Evolutionary conservation across 1,140 invertebrate genomes (phyloP).

Genomic region (Drosophila bipectinata): DNA sequence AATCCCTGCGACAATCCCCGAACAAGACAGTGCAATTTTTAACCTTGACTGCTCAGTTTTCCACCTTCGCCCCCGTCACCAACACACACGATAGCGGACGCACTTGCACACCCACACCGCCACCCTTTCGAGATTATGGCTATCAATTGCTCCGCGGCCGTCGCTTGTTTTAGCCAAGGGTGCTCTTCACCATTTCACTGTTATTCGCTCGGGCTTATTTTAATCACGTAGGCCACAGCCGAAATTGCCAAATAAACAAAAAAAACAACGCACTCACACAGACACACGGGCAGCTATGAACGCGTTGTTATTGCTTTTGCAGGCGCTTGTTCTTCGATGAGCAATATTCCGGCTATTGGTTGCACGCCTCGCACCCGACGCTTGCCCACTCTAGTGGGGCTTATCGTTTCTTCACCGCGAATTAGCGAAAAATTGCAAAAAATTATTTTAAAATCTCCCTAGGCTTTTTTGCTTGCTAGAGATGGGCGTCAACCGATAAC

Average conservation of each 20-base stretch:
- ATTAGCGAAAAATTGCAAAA: conserved; percentile 10
- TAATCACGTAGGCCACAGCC: conserved; percentile 75
- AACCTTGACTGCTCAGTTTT: conserved; percentile 55
- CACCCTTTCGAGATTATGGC: conserved; percentile 33
- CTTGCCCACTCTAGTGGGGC: background rate
- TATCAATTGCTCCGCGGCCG: conserved; percentile 48
- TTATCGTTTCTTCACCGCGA: conserved; percentile 1
- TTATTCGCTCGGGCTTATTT: conserved; percentile 54
- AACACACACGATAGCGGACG: background rate
- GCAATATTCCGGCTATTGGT: no score
- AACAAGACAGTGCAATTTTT: conserved; percentile 20
- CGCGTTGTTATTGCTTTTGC: conserved; percentile 38
- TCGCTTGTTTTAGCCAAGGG: conserved; percentile 45
- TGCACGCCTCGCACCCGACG: background rate
- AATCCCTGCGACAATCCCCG: conserved; percentile 8
- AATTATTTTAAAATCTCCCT: conserved; percentile 2
- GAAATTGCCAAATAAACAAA: conserved; percentile 52
- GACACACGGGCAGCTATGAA: conserved; percentile 30
- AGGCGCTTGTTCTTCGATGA: background rate
- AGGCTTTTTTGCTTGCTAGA: conserved; percentile 19
- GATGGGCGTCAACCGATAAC: conserved; percentile 26
- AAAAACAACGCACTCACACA: conserved; percentile 51
- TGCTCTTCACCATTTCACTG: conserved; percentile 39
- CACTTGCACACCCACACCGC: conserved; percentile 12
- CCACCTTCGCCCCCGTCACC: conserved; percentile 27